Base-by-base conservation (phyloP, 2,888 invertebrate species). In the Tachina grossa region DNA sequence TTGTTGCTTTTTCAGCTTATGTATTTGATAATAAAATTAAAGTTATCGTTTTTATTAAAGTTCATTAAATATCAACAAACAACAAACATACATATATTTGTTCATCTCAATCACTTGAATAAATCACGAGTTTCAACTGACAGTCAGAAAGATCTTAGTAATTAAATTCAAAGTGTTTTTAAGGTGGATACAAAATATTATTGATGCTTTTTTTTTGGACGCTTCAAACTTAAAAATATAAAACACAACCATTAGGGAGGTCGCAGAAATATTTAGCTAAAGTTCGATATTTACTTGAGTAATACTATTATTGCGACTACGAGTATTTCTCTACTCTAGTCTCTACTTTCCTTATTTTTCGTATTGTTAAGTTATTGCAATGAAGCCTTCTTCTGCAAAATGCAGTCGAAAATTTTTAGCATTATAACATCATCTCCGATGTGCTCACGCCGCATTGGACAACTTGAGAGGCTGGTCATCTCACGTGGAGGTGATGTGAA, bases 71-170 rank as follows among this genome's bases (percentile, higher is more conserved):
- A 19, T n/a, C 11, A 16, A 11, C 53, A n/a, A 63, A n/a, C 14
- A 31, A 11, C 53, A n/a, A 63, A n/a, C 14, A 31, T 22, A 47
- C 55, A 59, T 57, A 16, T 14, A 6, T 22, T 51, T 61, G n/a
- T 72, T 22, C 39, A 43, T 16, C 13, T 74, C 61, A 61, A 61
- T 19, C 74, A 49, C 41, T 74, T 71, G 43, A 57, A 45, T n/a
- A 47, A 43, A 55, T 55, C 41, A 45, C n/a, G 41, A 59, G 14
- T 22, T 65, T 45, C 13, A 4, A 47, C 65, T 65, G 45, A 8
- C 65, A 47, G 11, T 8, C 31, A 31, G 14, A n/a, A 41, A 31
- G 41, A 39, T n/a, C 39, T 10, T 57, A 39, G 22, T 19, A 11
- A 55, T 55, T 10, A 55, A 11, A 22, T 55, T 55, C 53, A 22